Evolutionary conservation across 2,888 invertebrate species (phyloP), one percentile per base, ranked within the genome.

Genomic region (Patella ulyssiponensis): DNA sequence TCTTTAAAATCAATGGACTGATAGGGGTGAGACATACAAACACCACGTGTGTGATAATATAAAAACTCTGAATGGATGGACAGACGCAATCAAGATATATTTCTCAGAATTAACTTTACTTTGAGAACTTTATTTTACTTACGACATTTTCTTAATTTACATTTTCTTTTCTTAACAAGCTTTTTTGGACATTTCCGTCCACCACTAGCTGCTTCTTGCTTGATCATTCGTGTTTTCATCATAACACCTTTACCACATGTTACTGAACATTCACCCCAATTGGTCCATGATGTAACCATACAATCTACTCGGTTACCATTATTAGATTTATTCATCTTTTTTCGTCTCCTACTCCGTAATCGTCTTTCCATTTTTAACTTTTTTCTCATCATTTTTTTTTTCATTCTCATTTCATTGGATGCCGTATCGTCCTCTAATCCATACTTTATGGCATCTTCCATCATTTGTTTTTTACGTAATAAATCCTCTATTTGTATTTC

Each of bases 151-250:
- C 82, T 81, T 54, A 82, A 76, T 80, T 80, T 83, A 79, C 90
- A 89, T 74, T 86, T 87, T 78, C 85, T 86, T 80, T 83, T 88
- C 58, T 86, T 84, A 70, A 80, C 77, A 53, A 91, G 79, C 78
- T 87, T 88, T 77, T 86, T 86, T 12, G 91, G 90, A 81, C 91
- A 91, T 72, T 84, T 83, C 52, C 83, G 81, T 58, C 91, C 91
- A 17, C 88, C 89, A 82, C 90, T 88, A 74, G 83, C 78, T 7
- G 88, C 81, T 74, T 84, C 81, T n/a, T 81, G 81, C 74, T 88
- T 88, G 20, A 91, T 84, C 87, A 88, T 88, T 27, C 91, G 80
- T 0, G 82, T 82, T 80, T 86, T 85, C 56, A 76, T 82, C 12
- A 77, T 81, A 33, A 81, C 73, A 0, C 86, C 86, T 51, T 80